Percentiles rank a stretch among this genome's conserved stretches.
Conservation (phyloP, 2,113 vertebrate genomes). For the Amblyopsis rosae region DNA sequence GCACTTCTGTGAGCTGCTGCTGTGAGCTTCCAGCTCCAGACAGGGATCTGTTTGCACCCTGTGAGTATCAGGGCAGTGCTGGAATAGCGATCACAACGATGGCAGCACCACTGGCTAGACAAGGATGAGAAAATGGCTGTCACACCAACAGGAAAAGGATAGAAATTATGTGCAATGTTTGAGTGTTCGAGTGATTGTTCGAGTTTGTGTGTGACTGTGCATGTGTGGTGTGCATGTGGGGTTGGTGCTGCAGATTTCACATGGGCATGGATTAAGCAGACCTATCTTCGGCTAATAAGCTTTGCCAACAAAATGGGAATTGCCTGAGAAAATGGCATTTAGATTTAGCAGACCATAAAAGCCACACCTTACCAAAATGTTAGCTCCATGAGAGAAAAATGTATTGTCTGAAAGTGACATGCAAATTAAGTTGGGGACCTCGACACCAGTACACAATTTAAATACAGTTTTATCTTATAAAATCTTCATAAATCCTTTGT, state of each 20-base stretch:
- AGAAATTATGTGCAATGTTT: constrained; percentile 6
- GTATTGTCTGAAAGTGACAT: not conserved
- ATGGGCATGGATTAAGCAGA: no score
- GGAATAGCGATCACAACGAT: constrained; percentile 33
- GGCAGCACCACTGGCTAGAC: constrained; percentile 45
- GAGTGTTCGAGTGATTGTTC: no score
- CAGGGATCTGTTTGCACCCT: constrained; percentile 35
- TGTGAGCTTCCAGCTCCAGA: constrained; percentile 16
- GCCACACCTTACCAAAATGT: no score
- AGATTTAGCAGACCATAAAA: no score
- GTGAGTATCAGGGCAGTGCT: constrained; percentile 23
- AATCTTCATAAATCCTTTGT: not conserved
- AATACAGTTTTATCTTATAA: not conserved
- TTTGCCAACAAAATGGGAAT: no score
- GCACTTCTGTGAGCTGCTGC: constrained; percentile 7
- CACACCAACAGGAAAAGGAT: constrained; percentile 41
- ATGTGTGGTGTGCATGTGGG: constrained; percentile 7
- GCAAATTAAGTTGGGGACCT: not conserved
- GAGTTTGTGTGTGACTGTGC: not conserved
- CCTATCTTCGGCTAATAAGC: no score
- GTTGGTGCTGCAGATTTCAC: not conserved
- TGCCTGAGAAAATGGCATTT: no score
- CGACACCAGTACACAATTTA: not conserved
- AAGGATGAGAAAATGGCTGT: constrained; percentile 47
- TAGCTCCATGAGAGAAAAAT: not conserved